These are phyloP conservation scores for Mycteria americana DNA, from an alignment of 2,797 vertebrate genomes.

Conservation along the genomic window DNA sequence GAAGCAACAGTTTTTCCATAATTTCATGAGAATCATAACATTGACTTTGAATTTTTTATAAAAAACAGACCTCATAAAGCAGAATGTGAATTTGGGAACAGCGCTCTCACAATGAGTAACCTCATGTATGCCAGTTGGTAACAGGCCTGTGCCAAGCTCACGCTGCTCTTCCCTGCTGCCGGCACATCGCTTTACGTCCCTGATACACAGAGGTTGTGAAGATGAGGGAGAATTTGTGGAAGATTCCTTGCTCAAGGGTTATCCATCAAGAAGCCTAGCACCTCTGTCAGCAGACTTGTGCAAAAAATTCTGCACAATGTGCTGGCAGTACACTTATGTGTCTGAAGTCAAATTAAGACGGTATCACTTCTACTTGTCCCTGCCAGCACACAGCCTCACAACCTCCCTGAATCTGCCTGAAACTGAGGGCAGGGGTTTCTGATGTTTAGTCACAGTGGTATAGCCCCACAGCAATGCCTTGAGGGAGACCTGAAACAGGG, in stretches of 20 bases:
- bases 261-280: neutral
- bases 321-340: neutral
- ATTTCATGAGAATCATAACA: neutral
- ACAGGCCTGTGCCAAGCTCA: neutral
- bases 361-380: neutral
- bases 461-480: neutral
- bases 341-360: neutral
- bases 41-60: neutral
- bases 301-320: neutral
- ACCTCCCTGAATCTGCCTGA: neutral
- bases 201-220: neutral
- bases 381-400: neutral
- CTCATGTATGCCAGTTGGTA: neutral
- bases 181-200: accelerated
- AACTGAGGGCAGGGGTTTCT: neutral
- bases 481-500: neutral
- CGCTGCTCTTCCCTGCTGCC: neutral
- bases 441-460: neutral
- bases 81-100: neutral
- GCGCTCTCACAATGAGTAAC: neutral
- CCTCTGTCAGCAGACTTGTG: neutral
- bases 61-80: neutral
- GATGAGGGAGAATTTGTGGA: neutral
- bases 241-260: neutral
- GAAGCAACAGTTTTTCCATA: neutral